Evolutionary conservation across 2,797 vertebrate species (phyloP).

Genomic region (Hemitrygon akajei): DNA sequence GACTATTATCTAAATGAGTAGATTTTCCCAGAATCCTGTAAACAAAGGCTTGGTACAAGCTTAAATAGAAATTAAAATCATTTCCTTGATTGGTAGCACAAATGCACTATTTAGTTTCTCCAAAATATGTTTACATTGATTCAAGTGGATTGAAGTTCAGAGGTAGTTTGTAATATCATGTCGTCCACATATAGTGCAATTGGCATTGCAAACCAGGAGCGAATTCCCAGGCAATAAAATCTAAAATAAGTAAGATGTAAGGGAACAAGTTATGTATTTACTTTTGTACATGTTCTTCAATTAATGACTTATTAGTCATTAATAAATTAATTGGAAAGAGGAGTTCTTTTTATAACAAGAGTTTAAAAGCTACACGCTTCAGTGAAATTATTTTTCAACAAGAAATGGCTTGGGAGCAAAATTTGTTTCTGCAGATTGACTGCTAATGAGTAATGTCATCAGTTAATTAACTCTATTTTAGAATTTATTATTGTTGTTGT

Average conservation of each 20-base stretch:
- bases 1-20: not conserved
- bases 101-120: too few species aligned
- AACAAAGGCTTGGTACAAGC: not conserved
- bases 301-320: not conserved
- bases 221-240: too few species aligned
- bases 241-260: not conserved
- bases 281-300: not conserved
- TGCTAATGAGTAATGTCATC: not conserved
- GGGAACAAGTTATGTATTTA: not conserved
- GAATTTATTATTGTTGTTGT: not conserved
- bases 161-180: too few species aligned
- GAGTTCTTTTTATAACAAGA: not conserved
- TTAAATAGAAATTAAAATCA: not conserved
- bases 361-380: not conserved
- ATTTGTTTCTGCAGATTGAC: slow-evolving; percentile 1
- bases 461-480: not conserved
- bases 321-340: not conserved
- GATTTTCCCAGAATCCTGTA: not conserved
- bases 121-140: too few species aligned
- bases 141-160: too few species aligned
- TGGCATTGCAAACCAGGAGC: too few species aligned
- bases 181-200: too few species aligned
- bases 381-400: not conserved
- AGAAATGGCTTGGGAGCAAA: not conserved
- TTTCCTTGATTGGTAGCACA: too few species aligned